These are phyloP conservation scores for Anas platyrhynchos DNA, from an alignment of 2,113 vertebrate species.

Conservation along the genomic window DNA sequence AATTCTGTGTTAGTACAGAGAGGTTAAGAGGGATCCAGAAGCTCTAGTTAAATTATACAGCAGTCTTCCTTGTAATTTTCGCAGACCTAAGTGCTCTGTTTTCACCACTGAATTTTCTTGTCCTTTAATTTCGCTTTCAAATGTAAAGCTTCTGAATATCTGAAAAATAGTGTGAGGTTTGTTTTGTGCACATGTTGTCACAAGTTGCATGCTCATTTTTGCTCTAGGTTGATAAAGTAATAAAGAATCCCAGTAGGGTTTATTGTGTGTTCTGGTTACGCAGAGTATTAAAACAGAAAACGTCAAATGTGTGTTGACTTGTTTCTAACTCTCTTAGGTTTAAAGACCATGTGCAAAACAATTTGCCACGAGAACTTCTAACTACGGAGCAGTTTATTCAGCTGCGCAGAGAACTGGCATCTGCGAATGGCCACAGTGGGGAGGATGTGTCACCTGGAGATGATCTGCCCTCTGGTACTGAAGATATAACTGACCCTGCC, in stretches of 20 bases:
- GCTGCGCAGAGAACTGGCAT: slow-evolving; percentile 89
- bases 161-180: accelerated
- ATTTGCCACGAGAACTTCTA: slow-evolving; percentile 92
- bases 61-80: background rate
- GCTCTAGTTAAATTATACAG: background rate
- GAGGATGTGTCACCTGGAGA: slow-evolving; percentile 81
- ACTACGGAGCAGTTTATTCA: slow-evolving; percentile 93
- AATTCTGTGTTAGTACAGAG: background rate
- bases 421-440: slow-evolving; percentile 81
- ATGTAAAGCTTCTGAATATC: accelerated
- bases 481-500: slow-evolving; percentile 94
- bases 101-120: accelerated
- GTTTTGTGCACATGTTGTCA: accelerated
- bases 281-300: accelerated
- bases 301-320: background rate
- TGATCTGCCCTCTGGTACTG: slow-evolving; percentile 89
- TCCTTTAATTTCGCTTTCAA: background rate
- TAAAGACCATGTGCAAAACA: slow-evolving; percentile 95
- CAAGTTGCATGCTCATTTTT: accelerated
- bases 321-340: slow-evolving; percentile 79
- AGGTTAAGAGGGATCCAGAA: background rate
- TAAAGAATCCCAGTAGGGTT: background rate
- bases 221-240: accelerated
- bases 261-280: background rate
- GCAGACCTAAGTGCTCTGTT: background rate